Conservation (phyloP, 2,888 invertebrate genomes). For the Calameuta filiformis region DNA sequence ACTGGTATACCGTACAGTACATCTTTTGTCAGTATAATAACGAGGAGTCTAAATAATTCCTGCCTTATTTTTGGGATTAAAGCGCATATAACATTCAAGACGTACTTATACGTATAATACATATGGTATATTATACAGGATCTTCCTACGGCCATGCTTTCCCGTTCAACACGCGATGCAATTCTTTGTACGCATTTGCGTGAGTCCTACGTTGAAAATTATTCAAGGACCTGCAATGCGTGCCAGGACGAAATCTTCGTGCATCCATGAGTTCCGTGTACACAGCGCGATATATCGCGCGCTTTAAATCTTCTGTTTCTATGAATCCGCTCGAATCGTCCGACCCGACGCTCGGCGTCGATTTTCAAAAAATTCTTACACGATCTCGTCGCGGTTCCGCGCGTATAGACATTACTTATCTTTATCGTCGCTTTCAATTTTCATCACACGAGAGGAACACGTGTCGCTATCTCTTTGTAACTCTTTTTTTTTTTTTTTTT, state of each 20-base stretch:
- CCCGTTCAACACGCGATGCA: background rate
- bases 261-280: background rate
- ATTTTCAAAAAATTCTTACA: background rate
- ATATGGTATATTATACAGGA: too few relatives aligned
- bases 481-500: background rate
- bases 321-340: too few relatives aligned
- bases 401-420: background rate
- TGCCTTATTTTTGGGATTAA: too few relatives aligned
- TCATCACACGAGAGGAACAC: background rate
- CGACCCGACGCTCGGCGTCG: background rate
- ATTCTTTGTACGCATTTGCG: background rate
- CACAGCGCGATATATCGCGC: background rate
- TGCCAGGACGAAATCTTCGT: background rate
- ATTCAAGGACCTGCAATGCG: background rate
- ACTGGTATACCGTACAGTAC: background rate
- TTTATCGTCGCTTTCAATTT: background rate
- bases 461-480: background rate
- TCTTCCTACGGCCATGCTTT: background rate
- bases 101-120: too few relatives aligned
- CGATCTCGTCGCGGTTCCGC: background rate
- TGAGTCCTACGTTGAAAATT: background rate
- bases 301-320: background rate
- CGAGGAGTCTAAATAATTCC: background rate
- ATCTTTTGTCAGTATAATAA: background rate
- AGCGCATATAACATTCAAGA: too few relatives aligned